phyloP scores from a whole-genome alignment of 2,888 invertebrate species.

The Drosophila picticornis region DNA sequence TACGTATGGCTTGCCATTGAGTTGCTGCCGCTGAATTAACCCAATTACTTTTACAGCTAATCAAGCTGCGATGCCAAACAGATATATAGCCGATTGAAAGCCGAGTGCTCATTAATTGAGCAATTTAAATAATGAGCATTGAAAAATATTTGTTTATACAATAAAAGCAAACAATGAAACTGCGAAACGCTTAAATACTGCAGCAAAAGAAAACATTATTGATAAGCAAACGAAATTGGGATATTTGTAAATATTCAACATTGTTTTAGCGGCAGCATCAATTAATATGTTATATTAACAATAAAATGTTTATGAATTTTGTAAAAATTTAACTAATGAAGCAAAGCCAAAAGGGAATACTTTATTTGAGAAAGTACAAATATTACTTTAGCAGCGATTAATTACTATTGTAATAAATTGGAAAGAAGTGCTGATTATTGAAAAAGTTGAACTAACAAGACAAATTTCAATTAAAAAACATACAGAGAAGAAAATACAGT shows the following conservation, averaged over 20 bases:
- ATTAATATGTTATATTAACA: not conserved
- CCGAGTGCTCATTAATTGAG: constrained; percentile 34
- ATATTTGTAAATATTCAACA: not conserved
- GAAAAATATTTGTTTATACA: not conserved
- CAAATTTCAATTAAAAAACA: not conserved
- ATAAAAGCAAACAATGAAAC: constrained; percentile 1
- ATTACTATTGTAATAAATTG: not conserved
- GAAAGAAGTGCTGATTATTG: not conserved
- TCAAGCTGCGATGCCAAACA: constrained; percentile 2
- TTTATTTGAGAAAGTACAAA: not conserved
- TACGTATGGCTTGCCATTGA: constrained; percentile 22
- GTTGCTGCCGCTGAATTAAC: constrained; percentile 27
- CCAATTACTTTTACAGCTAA: constrained; percentile 33
- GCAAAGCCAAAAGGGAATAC: not conserved
- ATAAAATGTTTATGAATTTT: not conserved
- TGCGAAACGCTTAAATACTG: not conserved
- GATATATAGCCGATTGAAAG: not conserved
- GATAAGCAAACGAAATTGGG: not conserved
- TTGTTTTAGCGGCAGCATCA: not conserved
- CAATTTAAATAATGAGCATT: constrained; percentile 2
- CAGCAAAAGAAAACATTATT: not conserved
- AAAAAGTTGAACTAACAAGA: not conserved
- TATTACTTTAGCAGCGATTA: not conserved
- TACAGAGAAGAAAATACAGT: too few relatives aligned
- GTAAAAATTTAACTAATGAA: not conserved